A percentile compares a stretch with the other conserved stretches of the same genome.
These are phyloP conservation scores for Drosophila aff. DNA, from an alignment of 1,140 invertebrate species.

Conservation along the genomic window DNA sequence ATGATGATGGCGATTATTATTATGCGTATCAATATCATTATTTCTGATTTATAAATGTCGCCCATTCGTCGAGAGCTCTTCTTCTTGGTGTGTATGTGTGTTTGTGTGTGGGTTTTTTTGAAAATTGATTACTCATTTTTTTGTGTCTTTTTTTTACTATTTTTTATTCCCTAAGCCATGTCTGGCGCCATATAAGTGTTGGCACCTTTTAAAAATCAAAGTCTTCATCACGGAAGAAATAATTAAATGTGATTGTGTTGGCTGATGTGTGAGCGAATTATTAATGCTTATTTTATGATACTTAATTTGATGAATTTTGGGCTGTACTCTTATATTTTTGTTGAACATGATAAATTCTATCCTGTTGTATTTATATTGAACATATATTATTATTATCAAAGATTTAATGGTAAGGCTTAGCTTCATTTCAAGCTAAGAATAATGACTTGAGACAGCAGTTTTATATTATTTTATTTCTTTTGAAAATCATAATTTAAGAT, in stretches of 20 bases:
- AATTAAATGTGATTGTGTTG: neutral
- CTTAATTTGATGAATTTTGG: neutral
- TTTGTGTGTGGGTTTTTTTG: slow-evolving; percentile 10
- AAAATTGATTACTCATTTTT: slow-evolving; percentile 10
- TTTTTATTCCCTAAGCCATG: slow-evolving; percentile 2
- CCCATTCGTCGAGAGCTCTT: slow-evolving; percentile 19
- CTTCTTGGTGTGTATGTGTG: slow-evolving; percentile 3
- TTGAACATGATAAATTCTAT: neutral
- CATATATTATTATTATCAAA: too few species aligned
- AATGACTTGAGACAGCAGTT: too few species aligned
- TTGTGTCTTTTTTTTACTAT: slow-evolving; percentile 5
- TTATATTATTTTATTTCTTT: too few species aligned
- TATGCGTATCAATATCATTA: slow-evolving; percentile 67
- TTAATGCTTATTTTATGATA: neutral
- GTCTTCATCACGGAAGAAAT: slow-evolving; percentile 30
- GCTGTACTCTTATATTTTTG: neutral
- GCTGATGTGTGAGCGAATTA: slow-evolving; percentile 1
- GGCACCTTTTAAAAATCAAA: slow-evolving; percentile 20
- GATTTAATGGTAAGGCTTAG: too few species aligned
- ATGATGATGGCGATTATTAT: slow-evolving; percentile 42
- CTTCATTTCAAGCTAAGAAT: too few species aligned
- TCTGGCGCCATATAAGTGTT: slow-evolving; percentile 18
- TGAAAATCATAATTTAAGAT: too few species aligned
- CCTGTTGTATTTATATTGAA: too few species aligned
- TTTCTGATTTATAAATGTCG: slow-evolving; percentile 39